Percentiles rank a stretch among this genome's conserved stretches.
phyloP scores from a whole-genome alignment of 2,888 invertebrate genomes.

The Cylloceria caligata region DNA sequence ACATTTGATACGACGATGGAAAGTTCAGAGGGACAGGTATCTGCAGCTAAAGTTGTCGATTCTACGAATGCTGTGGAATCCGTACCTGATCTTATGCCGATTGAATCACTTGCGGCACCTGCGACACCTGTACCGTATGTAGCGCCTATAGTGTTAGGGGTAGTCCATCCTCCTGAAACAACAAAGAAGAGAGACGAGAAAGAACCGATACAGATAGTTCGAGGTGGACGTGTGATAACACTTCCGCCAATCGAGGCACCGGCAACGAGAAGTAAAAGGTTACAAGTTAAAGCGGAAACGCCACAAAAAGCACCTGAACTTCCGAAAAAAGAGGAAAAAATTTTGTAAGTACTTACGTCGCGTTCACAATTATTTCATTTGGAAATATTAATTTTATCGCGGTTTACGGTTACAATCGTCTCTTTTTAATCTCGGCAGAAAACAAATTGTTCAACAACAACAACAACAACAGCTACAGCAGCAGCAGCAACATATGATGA shows the following conservation, averaged over 20 bases:
- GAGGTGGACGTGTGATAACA: slow-evolving; percentile 91
- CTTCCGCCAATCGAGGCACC: slow-evolving; percentile 94
- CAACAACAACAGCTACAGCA: slow-evolving; percentile 22
- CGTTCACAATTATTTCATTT: background rate
- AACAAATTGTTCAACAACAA: slow-evolving; percentile 33
- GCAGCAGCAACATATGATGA: slow-evolving; percentile 5
- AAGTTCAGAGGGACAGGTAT: slow-evolving; percentile 18
- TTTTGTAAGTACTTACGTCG: slow-evolving; percentile 57
- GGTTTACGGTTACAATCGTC: background rate
- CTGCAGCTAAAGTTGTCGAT: slow-evolving; percentile 38
- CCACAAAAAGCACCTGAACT: slow-evolving; percentile 65
- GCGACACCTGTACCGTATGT: slow-evolving; percentile 28
- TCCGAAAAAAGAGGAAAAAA: slow-evolving; percentile 71
- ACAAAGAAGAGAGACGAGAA: slow-evolving; percentile 83
- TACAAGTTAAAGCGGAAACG: slow-evolving; percentile 77
- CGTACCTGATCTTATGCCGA: slow-evolving; percentile 30
- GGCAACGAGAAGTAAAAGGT: slow-evolving; percentile 91
- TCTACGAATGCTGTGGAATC: slow-evolving; percentile 36
- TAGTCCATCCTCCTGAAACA: slow-evolving; percentile 73
- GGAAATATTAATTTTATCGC: background rate
- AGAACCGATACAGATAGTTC: slow-evolving; percentile 90
- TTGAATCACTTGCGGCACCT: slow-evolving; percentile 50
- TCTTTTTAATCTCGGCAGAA: slow-evolving; percentile 12
- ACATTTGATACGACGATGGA: slow-evolving; percentile 58
- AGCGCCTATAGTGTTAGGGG: background rate